A percentile compares a stretch with the other conserved stretches of the same genome.
Conservation (phyloP, 1,140 invertebrate genomes). For the Neodiprion virginianus region DNA sequence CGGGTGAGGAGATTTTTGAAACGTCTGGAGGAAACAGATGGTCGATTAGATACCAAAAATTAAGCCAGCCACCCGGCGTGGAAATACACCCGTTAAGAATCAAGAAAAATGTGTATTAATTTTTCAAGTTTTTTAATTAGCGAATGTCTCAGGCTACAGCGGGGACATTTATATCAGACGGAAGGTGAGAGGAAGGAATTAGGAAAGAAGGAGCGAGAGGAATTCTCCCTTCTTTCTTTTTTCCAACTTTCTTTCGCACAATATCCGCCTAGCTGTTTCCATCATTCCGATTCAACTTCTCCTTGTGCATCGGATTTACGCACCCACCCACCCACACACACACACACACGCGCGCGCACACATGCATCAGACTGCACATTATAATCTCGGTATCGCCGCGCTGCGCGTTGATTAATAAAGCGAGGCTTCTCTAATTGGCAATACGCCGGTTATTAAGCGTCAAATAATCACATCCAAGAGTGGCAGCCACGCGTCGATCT, state of each 20-base stretch:
- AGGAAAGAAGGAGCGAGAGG: neutral
- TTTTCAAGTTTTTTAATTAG: constrained; percentile 67
- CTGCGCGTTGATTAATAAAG: too few species aligned
- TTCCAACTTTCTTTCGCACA: too few species aligned
- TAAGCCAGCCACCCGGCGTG: constrained; percentile 44
- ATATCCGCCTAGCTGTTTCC: neutral
- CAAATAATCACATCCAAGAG: too few species aligned
- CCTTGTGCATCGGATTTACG: too few species aligned
- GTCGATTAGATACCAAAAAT: constrained; percentile 62
- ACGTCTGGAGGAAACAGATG: constrained; percentile 57
- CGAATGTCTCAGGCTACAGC: constrained; percentile 60
- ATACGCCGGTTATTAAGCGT: too few species aligned
- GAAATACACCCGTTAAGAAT: constrained; percentile 39
- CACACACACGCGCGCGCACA: too few species aligned
- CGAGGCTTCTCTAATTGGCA: too few species aligned
- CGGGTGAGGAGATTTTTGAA: constrained; percentile 31
- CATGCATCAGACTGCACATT: too few species aligned
- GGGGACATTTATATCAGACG: constrained; percentile 62
- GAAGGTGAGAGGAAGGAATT: neutral
- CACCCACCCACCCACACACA: too few species aligned
- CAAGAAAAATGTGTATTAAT: constrained; percentile 64
- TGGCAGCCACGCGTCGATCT: too few species aligned
- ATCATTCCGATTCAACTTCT: neutral
- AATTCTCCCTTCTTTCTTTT: neutral
- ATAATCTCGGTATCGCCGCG: too few species aligned